Conservation (phyloP, 2,888 invertebrate genomes). For the Tiliacea aurago region DNA sequence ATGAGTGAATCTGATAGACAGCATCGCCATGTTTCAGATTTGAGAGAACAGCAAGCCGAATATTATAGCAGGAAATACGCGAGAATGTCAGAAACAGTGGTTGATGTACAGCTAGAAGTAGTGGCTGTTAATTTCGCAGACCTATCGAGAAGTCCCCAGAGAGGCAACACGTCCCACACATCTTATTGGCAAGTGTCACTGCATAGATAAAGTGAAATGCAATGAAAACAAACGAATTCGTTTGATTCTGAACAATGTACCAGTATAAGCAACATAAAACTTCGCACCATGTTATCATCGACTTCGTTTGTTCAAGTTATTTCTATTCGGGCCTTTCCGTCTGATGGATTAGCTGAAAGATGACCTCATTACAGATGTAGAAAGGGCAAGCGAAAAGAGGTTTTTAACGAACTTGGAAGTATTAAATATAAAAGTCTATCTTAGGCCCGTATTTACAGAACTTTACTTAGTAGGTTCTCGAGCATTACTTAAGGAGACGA, state of each 20-base stretch:
- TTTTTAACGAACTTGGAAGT: background rate
- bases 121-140: background rate
- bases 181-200: background rate
- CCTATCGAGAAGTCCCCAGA: background rate
- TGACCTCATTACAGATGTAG: background rate
- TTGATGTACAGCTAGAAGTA: background rate
- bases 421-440: background rate
- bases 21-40: background rate
- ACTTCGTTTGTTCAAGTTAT: background rate
- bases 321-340: background rate
- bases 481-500: too few species aligned
- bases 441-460: too few species aligned
- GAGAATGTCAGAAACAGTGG: background rate
- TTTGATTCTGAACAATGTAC: slow-evolving; percentile 1
- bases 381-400: background rate
- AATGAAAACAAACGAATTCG: background rate
- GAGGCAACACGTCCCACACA: background rate
- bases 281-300: background rate
- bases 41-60: background rate
- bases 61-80: background rate
- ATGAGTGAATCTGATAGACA: background rate
- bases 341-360: background rate
- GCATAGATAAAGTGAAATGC: background rate
- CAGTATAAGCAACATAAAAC: too few species aligned
- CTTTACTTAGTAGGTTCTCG: too few species aligned